Conservation (phyloP, 2,888 invertebrate species). For the Ecliptopera silaceata region DNA sequence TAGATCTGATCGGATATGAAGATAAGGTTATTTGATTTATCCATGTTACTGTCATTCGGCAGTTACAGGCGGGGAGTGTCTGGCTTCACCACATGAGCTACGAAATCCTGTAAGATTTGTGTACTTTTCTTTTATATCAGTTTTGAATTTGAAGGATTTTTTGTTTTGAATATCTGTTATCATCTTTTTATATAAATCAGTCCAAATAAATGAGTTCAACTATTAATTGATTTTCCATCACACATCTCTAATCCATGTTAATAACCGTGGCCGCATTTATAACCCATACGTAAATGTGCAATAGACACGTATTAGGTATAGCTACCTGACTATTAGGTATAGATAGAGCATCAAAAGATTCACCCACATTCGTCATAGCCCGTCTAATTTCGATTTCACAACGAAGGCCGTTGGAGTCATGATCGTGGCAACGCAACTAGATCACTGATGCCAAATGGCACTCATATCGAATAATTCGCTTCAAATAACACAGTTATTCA, state of each 20-base stretch:
- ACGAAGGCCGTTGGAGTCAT: constrained; percentile 68
- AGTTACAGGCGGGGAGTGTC: neutral
- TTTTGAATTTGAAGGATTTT: too few relatives aligned
- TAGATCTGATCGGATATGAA: constrained; percentile 19
- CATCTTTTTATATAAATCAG: too few relatives aligned
- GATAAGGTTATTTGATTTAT: constrained; percentile 32
- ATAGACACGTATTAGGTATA: too few relatives aligned
- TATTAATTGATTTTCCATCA: too few relatives aligned
- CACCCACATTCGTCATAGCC: constrained; percentile 21
- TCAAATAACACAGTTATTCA: constrained; percentile 53
- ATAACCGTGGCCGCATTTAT: too few relatives aligned
- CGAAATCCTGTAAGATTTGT: neutral
- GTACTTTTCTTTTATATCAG: neutral
- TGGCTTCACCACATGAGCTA: neutral
- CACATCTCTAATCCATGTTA: too few relatives aligned
- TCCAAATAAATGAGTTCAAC: too few relatives aligned
- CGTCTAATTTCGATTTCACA: constrained; percentile 68
- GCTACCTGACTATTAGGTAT: neutral
- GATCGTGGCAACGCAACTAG: constrained; percentile 70
- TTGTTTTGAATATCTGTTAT: too few relatives aligned
- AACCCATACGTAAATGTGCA: neutral
- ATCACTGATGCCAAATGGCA: constrained; percentile 61
- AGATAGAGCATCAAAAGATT: constrained; percentile 27
- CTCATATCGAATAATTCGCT: constrained; percentile 62
- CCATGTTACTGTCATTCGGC: constrained; percentile 6